Conservation (phyloP, 1,140 invertebrate genomes). For the Bombus confusus region DNA sequence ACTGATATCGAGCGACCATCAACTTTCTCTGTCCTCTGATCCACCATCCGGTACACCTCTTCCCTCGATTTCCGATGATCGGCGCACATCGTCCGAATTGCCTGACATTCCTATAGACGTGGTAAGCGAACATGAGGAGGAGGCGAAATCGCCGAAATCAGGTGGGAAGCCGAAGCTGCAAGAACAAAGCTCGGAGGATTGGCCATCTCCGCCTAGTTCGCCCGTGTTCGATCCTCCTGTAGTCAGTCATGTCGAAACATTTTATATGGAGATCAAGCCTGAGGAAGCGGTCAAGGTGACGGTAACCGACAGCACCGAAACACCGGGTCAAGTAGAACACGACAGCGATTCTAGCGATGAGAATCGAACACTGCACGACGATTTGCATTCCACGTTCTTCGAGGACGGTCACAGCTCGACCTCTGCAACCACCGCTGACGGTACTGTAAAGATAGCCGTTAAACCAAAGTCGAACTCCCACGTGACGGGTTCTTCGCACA, state of each 20-base stretch:
- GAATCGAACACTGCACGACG: slow-evolving; percentile 81
- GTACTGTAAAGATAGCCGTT: slow-evolving; percentile 89
- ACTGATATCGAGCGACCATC: slow-evolving; percentile 90
- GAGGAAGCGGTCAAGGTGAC: slow-evolving; percentile 88
- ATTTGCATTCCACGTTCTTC: slow-evolving; percentile 77
- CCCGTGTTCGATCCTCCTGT: slow-evolving; percentile 85
- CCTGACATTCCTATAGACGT: slow-evolving; percentile 90
- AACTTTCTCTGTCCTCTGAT: slow-evolving; percentile 92
- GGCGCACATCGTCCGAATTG: slow-evolving; percentile 90
- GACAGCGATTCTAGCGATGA: slow-evolving; percentile 83
- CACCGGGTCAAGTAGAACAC: slow-evolving; percentile 69
- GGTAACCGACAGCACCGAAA: slow-evolving; percentile 84
- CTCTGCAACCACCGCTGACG: slow-evolving; percentile 86
- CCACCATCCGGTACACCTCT: slow-evolving; percentile 84
- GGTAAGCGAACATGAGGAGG: slow-evolving; percentile 78
- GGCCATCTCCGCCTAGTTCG: slow-evolving; percentile 90
- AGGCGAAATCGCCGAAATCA: slow-evolving; percentile 80
- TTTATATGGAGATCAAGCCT: slow-evolving; percentile 89
- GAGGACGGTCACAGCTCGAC: slow-evolving; percentile 80
- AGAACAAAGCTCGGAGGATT: slow-evolving; percentile 87
- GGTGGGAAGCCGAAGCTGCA: slow-evolving; percentile 76
- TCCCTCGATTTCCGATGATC: slow-evolving; percentile 87
- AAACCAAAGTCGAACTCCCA: slow-evolving; percentile 88
- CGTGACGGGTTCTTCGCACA: slow-evolving; percentile 87
- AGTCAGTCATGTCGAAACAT: slow-evolving; percentile 92